These are phyloP conservation scores for Antrozous pallidus DNA, from an alignment of 2,797 vertebrate species.

Conservation along the genomic window DNA sequence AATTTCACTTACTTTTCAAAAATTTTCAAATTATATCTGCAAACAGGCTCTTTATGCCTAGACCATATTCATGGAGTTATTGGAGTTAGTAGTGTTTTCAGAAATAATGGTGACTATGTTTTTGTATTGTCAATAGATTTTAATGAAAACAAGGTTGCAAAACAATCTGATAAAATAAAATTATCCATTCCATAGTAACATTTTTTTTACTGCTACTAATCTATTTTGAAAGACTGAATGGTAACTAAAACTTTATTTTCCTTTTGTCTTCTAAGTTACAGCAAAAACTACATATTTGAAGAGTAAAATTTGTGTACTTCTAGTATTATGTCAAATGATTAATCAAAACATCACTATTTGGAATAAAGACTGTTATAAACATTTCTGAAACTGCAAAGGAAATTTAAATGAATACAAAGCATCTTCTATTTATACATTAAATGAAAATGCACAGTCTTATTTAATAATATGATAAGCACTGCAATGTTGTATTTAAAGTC, in stretches of 20 bases:
- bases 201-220: neutral
- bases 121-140: neutral
- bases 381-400: neutral
- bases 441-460: neutral
- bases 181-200: neutral
- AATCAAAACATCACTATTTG: neutral
- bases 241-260: neutral
- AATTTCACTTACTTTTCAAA: neutral
- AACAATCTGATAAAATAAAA: neutral
- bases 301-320: neutral
- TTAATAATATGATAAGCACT: neutral
- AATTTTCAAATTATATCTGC: neutral
- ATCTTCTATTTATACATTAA: neutral
- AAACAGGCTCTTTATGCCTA: neutral
- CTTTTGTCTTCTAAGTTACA: neutral
- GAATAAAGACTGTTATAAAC: neutral
- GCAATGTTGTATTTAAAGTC: neutral
- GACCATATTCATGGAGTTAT: neutral
- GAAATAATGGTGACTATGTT: neutral
- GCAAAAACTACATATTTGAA: neutral
- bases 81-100: neutral
- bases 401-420: neutral
- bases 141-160: neutral
- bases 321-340: neutral
- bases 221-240: neutral